Conservation (phyloP, 2,888 invertebrate species). For the Capitulum mitella region DNA sequence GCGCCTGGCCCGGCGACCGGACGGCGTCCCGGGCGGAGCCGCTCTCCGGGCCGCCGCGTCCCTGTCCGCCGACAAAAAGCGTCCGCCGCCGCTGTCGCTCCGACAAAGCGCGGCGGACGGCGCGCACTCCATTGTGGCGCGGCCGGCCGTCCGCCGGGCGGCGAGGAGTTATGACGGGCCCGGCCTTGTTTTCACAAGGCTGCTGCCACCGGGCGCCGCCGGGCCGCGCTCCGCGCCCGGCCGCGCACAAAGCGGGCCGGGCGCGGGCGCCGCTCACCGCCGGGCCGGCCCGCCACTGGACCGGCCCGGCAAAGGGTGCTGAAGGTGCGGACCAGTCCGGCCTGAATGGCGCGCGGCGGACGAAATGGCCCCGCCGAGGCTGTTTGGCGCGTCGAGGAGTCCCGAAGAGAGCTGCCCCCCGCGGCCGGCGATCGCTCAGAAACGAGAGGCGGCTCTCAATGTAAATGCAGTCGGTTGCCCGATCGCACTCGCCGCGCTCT, state of each 20-base stretch:
- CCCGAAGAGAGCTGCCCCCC: not conserved
- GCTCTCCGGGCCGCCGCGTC: not conserved
- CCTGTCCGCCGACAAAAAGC: too few species aligned
- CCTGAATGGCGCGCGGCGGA: too few species aligned
- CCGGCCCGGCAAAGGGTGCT: too few species aligned
- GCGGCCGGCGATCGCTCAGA: not conserved
- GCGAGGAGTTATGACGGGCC: not conserved
- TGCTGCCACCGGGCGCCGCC: not conserved
- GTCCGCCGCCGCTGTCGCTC: not conserved
- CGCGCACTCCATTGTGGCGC: not conserved
- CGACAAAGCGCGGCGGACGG: not conserved
- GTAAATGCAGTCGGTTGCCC: not conserved
- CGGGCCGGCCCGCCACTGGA: too few species aligned
- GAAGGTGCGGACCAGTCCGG: too few species aligned
- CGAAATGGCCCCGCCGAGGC: not conserved
- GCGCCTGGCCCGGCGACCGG: not conserved
- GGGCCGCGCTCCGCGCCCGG: not conserved
- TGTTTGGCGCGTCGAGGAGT: not conserved
- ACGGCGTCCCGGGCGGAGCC: not conserved
- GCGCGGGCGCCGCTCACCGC: not conserved
- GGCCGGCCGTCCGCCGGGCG: not conserved
- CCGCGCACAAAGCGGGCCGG: conserved; percentile 3
- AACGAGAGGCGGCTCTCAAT: not conserved
- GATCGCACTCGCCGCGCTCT: not conserved
- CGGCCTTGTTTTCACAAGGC: conserved; percentile 12